phyloP scores from a whole-genome alignment of 2,113 vertebrate genomes.

The Oncorhynchus tshawytscha region DNA sequence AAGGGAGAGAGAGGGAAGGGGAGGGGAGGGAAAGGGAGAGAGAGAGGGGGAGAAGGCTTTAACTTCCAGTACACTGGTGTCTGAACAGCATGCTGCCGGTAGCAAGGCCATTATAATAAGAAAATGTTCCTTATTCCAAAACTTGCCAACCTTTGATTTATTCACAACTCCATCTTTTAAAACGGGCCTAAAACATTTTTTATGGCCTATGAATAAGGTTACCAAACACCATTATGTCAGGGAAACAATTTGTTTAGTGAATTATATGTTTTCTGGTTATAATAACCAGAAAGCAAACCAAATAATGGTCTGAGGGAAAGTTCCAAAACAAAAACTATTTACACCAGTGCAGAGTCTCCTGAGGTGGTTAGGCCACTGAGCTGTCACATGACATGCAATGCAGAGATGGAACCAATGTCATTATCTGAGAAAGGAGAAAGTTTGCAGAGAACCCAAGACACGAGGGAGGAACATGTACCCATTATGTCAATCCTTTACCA shows the following conservation, averaged over 20 bases:
- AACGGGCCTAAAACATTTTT: conserved; percentile 9
- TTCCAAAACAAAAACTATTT: conserved; percentile 15
- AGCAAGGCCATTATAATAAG: conserved; percentile 18
- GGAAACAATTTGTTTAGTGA: neutral
- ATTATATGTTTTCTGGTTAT: neutral
- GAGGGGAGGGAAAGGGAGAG: conserved; percentile 24
- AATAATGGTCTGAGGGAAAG: neutral
- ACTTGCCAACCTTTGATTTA: conserved; percentile 22
- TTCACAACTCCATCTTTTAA: conserved; percentile 18
- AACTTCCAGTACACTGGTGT: conserved; percentile 4
- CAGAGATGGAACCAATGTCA: conserved; percentile 32
- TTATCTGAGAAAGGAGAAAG: conserved; percentile 24
- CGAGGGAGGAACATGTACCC: conserved; percentile 18
- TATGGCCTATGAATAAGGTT: conserved; percentile 18
- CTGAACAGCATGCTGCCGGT: conserved; percentile 1
- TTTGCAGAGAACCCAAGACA: conserved; percentile 3
- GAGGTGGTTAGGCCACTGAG: conserved; percentile 23
- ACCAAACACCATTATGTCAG: neutral
- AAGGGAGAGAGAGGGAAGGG: too few species aligned
- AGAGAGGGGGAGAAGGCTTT: neutral
- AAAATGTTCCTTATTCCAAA: conserved; percentile 15
- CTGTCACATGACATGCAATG: conserved; percentile 26
- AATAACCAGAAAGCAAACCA: conserved; percentile 4
- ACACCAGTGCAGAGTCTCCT: conserved; percentile 21
- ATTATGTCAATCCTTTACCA: conserved; percentile 29